Percentiles rank a stretch among this genome's conserved stretches.
phyloP scores from a whole-genome alignment of 2,113 vertebrate species.

The Phyllostomus hastatus region DNA sequence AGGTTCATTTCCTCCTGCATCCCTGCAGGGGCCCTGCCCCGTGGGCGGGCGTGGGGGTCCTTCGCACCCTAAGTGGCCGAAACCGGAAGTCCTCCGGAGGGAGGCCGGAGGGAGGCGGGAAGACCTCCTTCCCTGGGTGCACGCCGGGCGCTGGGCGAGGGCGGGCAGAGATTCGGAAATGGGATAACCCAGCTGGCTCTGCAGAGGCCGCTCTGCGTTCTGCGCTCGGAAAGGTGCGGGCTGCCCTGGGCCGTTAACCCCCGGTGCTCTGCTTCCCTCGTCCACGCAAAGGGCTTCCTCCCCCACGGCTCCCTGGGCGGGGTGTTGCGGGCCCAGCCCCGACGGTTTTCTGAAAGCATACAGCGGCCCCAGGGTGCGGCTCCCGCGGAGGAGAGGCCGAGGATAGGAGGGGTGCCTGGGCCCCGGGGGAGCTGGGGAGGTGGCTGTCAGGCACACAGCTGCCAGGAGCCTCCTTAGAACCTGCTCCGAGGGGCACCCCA shows the following conservation, averaged over 20 bases:
- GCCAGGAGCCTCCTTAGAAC: constrained; percentile 49
- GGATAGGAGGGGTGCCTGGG: rapidly evolving
- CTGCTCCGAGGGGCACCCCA: constrained; percentile 64
- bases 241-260: not conserved
- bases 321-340: not conserved
- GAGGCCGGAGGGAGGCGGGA: not conserved
- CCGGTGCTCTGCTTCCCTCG: not conserved
- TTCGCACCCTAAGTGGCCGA: no score
- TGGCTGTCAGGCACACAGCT: not conserved
- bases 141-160: rapidly evolving
- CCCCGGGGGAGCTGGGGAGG: not conserved
- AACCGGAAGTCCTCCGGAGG: not conserved
- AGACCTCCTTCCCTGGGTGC: rapidly evolving
- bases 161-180: rapidly evolving
- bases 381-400: not conserved
- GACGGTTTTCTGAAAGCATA: not conserved
- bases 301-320: not conserved
- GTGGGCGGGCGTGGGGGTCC: rapidly evolving
- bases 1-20: rapidly evolving
- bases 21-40: not conserved
- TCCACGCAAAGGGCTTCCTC: not conserved
- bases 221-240: not conserved
- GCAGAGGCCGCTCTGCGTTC: not conserved
- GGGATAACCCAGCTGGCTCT: not conserved
- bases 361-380: not conserved